phyloP scores from a whole-genome alignment of 2,797 vertebrate genomes.

The Phoeniculus purpureus region DNA sequence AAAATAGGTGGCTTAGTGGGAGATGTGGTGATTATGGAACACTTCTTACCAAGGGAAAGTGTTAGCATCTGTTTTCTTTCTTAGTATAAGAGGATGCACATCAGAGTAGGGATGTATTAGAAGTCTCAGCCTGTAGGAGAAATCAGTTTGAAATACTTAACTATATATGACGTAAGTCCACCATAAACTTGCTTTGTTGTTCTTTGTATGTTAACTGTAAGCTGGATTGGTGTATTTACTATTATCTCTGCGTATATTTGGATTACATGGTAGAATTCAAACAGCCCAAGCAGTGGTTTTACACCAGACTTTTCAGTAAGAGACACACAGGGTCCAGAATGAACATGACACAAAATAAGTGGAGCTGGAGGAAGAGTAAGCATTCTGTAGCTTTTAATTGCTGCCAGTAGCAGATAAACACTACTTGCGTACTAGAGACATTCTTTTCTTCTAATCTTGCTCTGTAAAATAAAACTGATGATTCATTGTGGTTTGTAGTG shows the following conservation, averaged over 20 bases:
- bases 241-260: not conserved
- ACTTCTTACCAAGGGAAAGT: not conserved
- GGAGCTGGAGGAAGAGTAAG: not conserved
- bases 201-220: not conserved
- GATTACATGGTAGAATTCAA: not conserved
- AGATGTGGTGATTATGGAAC: not conserved
- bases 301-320: not conserved
- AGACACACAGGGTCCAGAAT: not conserved
- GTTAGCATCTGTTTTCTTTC: not conserved
- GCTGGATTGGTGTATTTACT: not conserved
- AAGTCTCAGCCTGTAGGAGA: not conserved
- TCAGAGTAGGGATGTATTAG: not conserved
- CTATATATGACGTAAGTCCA: not conserved
- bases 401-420: not conserved
- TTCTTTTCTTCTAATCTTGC: not conserved
- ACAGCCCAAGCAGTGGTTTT: not conserved
- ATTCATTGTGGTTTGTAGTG: not conserved
- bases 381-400: not conserved
- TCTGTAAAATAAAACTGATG: not conserved
- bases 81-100: fast-evolving
- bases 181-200: not conserved
- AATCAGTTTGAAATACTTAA: not conserved
- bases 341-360: not conserved
- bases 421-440: not conserved
- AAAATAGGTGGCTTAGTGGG: not conserved